Base-by-base conservation (phyloP, 37 sponge, comb jelly and placozoan genomes). In the Hexactinellida sp. region DNA sequence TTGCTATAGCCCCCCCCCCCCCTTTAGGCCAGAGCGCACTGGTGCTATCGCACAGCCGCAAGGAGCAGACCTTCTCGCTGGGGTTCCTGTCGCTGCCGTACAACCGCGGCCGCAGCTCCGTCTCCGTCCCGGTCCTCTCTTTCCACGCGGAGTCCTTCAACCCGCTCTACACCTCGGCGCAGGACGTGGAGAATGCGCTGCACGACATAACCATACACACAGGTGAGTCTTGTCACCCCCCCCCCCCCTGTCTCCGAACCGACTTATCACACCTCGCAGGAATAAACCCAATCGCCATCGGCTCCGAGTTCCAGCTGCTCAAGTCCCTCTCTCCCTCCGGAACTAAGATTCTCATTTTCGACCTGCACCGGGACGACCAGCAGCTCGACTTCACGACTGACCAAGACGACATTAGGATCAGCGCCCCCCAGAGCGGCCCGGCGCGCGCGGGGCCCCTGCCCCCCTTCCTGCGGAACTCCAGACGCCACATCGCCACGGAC, bases 181-280 rank as follows among this genome's bases (percentile, higher is more conserved):
- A 63, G 34, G 76, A 63, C 76, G 76, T 63, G 34, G 76, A 63
- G 76, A 63, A 63, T 63, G 76, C 76, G 25, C 76, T 63, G 32
- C 76, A 63, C 13, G 76, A 63, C 76, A 23, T 63, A 7, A 63
- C 76, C 19, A 63, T 63, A 10, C 76, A 63, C 21, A 63, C 76
- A 63, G 76, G 76, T 63, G 47, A 5, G 47, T 13, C 13, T 23
- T 47, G 52, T 47, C 9, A 47, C 52, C 16, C 13, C 76, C 5
- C 34, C 76, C 13, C 30, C 25, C 76, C 13, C 3, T 13, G 47
- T 16, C 3, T 63, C 19, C 3, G 76, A 21, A 10, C 5, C 32
- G 25, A n/a, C 13, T n/a, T 63, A 63, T 25, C 32, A 3, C 13
- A 21, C 25, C 13, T 63, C 34, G 28, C 30, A 63, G 76, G 76